phyloP scores from a whole-genome alignment of 1,140 invertebrate species.

The Samia ricini region DNA sequence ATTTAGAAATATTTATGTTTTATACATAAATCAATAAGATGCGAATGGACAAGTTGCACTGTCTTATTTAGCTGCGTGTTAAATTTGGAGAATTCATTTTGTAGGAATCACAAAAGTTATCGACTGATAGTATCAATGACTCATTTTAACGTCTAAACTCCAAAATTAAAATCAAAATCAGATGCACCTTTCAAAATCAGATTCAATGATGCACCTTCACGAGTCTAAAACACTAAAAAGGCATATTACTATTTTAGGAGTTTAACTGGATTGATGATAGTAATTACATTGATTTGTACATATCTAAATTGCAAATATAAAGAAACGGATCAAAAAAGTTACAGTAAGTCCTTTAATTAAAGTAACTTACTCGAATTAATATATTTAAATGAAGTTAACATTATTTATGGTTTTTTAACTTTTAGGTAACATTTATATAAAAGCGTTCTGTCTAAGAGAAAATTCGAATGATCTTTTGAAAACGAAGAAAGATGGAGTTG shows the following conservation, averaged over 20 bases:
- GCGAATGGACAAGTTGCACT: no score
- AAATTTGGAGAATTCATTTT: no score
- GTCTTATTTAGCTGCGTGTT: no score
- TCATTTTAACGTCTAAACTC: no score
- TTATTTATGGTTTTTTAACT: no score
- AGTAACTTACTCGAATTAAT: background rate
- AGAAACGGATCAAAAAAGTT: slow-evolving; percentile 9
- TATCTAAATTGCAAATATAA: slow-evolving; percentile 20
- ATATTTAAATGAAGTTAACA: no score
- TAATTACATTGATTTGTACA: slow-evolving; percentile 21
- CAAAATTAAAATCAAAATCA: background rate
- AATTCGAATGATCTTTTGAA: slow-evolving; percentile 50
- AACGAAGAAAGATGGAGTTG: slow-evolving; percentile 53
- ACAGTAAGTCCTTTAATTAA: background rate
- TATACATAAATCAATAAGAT: no score
- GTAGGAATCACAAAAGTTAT: no score
- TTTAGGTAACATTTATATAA: slow-evolving; percentile 21
- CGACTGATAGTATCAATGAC: no score
- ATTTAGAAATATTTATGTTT: no score
- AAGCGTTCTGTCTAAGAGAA: slow-evolving; percentile 51
- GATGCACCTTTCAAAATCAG: background rate
- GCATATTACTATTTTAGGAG: slow-evolving; percentile 9
- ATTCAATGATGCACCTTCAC: background rate
- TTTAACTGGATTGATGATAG: slow-evolving; percentile 9
- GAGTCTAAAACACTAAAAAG: background rate